phyloP scores from a whole-genome alignment of 1,140 invertebrate genomes.

The Penaeus indicus region DNA sequence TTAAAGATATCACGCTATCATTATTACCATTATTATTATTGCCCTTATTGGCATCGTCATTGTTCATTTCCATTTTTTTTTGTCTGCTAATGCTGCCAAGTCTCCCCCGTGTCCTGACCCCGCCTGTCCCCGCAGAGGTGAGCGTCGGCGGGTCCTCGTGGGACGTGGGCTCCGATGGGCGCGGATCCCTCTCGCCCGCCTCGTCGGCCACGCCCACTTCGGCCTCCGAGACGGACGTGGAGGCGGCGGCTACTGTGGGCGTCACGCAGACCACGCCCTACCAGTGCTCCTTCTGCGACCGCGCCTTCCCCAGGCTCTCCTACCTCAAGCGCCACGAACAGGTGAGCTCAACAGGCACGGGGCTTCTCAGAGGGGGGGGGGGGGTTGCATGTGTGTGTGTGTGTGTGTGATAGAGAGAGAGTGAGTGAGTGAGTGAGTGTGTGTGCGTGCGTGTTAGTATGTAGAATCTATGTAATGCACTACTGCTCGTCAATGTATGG shows the following conservation, averaged over 20 bases:
- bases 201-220: slow-evolving; percentile 64
- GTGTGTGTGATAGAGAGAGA: background rate
- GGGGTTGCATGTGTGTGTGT: background rate
- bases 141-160: slow-evolving; percentile 56
- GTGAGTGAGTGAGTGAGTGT: too few species aligned
- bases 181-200: slow-evolving; percentile 49
- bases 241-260: slow-evolving; percentile 69
- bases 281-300: slow-evolving; percentile 91
- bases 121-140: slow-evolving; percentile 23
- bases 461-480: too few species aligned
- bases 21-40: too few species aligned
- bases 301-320: slow-evolving; percentile 87
- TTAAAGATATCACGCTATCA: too few species aligned
- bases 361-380: background rate
- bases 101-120: too few species aligned
- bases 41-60: too few species aligned
- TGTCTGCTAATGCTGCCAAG: too few species aligned
- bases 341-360: slow-evolving; percentile 74
- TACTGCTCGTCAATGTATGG: too few species aligned
- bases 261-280: slow-evolving; percentile 84
- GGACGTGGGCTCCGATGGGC: slow-evolving; percentile 57
- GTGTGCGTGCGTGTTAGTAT: too few species aligned
- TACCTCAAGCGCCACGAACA: slow-evolving; percentile 94
- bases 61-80: too few species aligned
- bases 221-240: slow-evolving; percentile 61